Evolutionary conservation across 2,888 invertebrate genomes (phyloP).

Genomic region (Drosophila engyochracea): DNA sequence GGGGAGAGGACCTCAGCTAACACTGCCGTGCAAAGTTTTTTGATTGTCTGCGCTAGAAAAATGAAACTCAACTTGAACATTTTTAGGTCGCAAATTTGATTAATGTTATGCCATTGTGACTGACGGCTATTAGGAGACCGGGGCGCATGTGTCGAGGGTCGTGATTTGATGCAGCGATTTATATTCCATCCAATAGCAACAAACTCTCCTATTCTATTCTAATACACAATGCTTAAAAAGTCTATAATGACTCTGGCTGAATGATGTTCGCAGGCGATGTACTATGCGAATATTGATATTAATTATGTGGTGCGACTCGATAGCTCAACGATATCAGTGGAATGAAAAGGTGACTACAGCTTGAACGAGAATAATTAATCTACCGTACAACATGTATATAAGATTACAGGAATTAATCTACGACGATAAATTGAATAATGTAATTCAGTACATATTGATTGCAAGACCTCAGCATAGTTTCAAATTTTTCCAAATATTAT

Average conservation of each 20-base stretch:
- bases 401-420: too few species aligned
- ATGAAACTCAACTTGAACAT: slow-evolving; percentile 64
- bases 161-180: slow-evolving; percentile 71
- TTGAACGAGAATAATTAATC: not conserved
- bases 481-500: not conserved
- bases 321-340: not conserved
- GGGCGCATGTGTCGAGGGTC: slow-evolving; percentile 52
- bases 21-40: slow-evolving; percentile 65
- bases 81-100: slow-evolving; percentile 76
- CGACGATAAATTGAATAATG: not conserved
- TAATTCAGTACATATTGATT: not conserved
- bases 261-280: slow-evolving; percentile 2
- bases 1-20: slow-evolving; percentile 1
- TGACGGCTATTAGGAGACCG: slow-evolving; percentile 68
- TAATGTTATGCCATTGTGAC: slow-evolving; percentile 69
- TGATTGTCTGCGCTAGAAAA: slow-evolving; percentile 71
- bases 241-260: slow-evolving; percentile 41
- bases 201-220: slow-evolving; percentile 34
- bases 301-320: slow-evolving; percentile 28
- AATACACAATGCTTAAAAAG: slow-evolving; percentile 38
- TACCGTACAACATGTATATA: not conserved
- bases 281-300: slow-evolving; percentile 43
- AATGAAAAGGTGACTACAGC: not conserved
- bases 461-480: not conserved
- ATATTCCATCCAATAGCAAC: slow-evolving; percentile 68